A percentile compares a stretch with the other conserved stretches of the same genome.
These are phyloP conservation scores for Brachyhypopomus gauderio DNA, from an alignment of 2,113 vertebrate genomes.

Conservation along the genomic window DNA sequence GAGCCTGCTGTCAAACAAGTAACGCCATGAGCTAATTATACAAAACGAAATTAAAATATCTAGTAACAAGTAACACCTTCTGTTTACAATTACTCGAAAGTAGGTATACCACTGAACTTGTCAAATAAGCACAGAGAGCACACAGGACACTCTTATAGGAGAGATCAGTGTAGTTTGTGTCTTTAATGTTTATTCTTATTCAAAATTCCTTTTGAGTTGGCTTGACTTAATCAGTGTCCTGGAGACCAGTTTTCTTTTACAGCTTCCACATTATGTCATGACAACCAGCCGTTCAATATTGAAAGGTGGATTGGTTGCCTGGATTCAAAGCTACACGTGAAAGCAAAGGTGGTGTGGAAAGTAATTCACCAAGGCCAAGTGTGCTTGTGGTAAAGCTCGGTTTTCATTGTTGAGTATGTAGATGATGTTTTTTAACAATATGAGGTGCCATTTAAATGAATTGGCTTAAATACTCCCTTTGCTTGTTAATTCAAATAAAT, in stretches of 20 bases:
- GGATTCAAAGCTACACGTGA: not conserved
- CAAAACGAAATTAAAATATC: not conserved
- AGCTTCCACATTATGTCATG: not conserved
- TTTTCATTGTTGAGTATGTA: no score
- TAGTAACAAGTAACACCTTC: no score
- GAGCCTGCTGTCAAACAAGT: not conserved
- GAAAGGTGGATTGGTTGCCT: not conserved
- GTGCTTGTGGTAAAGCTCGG: not conserved
- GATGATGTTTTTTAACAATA: not conserved
- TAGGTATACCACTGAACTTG: no score
- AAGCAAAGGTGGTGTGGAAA: not conserved
- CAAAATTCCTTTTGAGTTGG: not conserved
- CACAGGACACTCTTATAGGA: no score
- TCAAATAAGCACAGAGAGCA: no score
- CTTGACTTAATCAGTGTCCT: not conserved
- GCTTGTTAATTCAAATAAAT: no score
- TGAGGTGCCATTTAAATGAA: not conserved
- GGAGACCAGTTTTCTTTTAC: not conserved
- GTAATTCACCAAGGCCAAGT: not conserved
- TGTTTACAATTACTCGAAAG: no score
- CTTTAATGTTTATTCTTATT: not conserved
- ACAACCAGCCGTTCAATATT: not conserved
- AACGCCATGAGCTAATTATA: not conserved
- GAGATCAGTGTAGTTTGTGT: no score
- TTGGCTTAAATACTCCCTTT: no score